phyloP scores from a whole-genome alignment of 2,888 invertebrate species.

The Abrostola tripartita region DNA sequence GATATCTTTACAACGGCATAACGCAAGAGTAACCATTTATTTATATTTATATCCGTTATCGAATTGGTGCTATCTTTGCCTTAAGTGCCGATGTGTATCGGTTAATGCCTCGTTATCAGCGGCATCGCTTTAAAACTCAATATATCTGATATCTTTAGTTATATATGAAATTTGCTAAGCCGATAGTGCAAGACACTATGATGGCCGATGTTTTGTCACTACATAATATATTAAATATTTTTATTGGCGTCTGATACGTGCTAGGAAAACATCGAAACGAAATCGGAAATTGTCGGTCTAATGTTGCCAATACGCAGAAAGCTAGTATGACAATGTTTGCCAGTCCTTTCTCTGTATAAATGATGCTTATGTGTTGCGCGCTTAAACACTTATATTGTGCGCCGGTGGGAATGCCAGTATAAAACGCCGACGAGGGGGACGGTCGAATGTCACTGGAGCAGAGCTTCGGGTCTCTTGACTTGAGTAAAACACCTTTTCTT shows the following conservation, averaged over 20 bases:
- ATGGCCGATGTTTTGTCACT: constrained; percentile 37
- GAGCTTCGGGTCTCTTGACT: too few relatives aligned
- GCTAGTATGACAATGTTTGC: too few relatives aligned
- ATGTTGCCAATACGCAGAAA: too few relatives aligned
- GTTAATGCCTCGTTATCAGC: constrained; percentile 77
- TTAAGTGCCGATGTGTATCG: constrained; percentile 84
- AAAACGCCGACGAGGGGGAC: too few relatives aligned
- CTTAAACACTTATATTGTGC: too few relatives aligned
- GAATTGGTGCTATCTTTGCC: constrained; percentile 70
- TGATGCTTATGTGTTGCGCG: too few relatives aligned
- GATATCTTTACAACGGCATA: constrained; percentile 80
- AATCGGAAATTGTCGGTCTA: too few relatives aligned
- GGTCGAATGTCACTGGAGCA: too few relatives aligned
- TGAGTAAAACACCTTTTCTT: too few relatives aligned
- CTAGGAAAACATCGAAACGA: not conserved
- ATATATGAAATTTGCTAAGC: constrained; percentile 67
- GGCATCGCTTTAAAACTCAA: constrained; percentile 74
- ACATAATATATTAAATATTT: constrained; percentile 1
- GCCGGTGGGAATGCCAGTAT: too few relatives aligned
- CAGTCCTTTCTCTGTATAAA: too few relatives aligned
- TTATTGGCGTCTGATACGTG: not conserved
- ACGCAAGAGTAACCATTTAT: constrained; percentile 79
- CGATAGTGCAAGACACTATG: constrained; percentile 52
- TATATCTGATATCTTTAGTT: constrained; percentile 71
- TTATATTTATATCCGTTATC: constrained; percentile 84